Base-by-base conservation (phyloP, 2,113 vertebrate species). In the Uria aalge region DNA sequence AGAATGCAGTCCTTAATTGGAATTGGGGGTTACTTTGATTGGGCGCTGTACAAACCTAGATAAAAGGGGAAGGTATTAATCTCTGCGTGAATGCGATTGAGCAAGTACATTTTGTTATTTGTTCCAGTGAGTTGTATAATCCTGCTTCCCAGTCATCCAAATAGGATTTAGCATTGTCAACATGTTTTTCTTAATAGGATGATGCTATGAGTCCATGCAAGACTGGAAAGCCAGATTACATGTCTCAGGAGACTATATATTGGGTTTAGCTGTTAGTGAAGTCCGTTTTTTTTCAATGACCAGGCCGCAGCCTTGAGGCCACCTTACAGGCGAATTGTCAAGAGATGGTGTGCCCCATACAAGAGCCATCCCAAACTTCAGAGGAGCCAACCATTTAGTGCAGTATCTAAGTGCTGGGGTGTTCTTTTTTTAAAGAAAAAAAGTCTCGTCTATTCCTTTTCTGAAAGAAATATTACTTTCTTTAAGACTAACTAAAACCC, bases 101-200 rank as follows among this genome's bases (percentile, higher is more conserved):
- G 91, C 81, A 81, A 97, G 90, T 87, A 90, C 87, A 57, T 97
- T 96, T 92, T 92, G 93, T 95, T 92, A 92, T 96, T 96, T 96
- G 91, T 96, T 97, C 93, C 96, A 95, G 60, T 85, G 87, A 94
- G 73, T 94, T 94, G 80, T 96, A 91, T 96, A 97, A 97, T 97
- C 95, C 95, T 90, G 66, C 84, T 96, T 97, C 66, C 48, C 87
- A 93, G 93, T 75, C 93, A 91, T 95, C 90, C 90, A 96, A 96
- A 96, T 81, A 95, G 94, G 96, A 96, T 96, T 97, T 96, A 96
- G 81, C 68, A 68, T 90, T 93, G 91, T 94, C 96, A 96, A 96
- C 93, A 96, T 95, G 94, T 78, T 94, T 94, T 94, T 68, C 87
- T 90, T 96, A 96, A 97, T 90, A 96, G 91, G 91, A 94, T 96